Percentiles rank a stretch among this genome's conserved stretches.
phyloP scores from a whole-genome alignment of 2,797 vertebrate genomes.

The Psittacula echo region DNA sequence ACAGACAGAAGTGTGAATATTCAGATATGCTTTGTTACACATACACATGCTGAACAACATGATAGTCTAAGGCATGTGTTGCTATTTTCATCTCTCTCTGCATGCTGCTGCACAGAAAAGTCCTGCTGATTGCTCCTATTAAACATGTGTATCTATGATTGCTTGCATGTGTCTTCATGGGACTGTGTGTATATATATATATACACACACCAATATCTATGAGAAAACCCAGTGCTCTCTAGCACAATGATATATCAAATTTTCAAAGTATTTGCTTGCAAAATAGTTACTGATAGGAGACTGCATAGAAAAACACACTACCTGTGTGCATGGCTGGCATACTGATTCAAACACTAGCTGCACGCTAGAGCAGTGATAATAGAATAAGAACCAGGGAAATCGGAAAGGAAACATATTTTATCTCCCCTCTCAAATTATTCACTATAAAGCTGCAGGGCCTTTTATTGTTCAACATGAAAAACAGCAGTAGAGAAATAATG shows the following conservation, averaged over 20 bases:
- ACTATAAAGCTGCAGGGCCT: not conserved
- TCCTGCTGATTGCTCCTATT: not conserved
- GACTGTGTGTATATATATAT: not conserved
- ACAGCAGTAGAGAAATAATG: not conserved
- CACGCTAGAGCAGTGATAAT: not conserved
- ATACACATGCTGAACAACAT: not conserved
- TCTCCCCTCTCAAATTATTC: not conserved
- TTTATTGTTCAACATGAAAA: constrained; percentile 41
- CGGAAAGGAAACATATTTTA: not conserved
- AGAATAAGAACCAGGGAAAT: not conserved
- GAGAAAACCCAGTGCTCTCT: not conserved
- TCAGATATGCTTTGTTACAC: constrained; percentile 36
- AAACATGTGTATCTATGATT: not conserved
- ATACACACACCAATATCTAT: rapidly evolving
- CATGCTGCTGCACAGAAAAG: not conserved
- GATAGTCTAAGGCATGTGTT: not conserved
- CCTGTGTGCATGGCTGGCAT: not conserved
- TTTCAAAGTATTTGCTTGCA: not conserved
- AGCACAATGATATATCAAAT: not conserved
- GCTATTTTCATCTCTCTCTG: not conserved
- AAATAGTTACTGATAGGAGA: not conserved
- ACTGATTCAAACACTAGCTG: not conserved
- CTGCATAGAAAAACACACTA: not conserved
- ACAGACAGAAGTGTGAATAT: not conserved
- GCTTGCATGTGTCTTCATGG: not conserved